Conservation (phyloP, 2,797 vertebrate species). For the Trichosurus vulpecula region DNA sequence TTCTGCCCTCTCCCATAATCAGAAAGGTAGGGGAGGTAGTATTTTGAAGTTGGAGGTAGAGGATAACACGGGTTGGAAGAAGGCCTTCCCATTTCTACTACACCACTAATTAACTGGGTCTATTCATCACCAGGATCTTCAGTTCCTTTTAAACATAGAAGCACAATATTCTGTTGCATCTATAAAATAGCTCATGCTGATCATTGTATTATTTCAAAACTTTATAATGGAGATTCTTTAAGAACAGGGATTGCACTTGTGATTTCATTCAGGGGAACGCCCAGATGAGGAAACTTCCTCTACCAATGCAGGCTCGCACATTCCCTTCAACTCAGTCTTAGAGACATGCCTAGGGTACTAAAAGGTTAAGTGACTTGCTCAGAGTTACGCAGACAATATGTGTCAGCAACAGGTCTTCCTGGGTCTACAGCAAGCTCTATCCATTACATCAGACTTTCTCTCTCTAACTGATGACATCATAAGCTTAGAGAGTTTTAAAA, state of each 20-base stretch:
- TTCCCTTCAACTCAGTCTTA: neutral
- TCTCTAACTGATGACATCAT: neutral
- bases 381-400: neutral
- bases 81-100: neutral
- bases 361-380: neutral
- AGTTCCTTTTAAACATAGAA: neutral
- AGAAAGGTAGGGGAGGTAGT: neutral
- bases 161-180: neutral
- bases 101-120: neutral
- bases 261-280: neutral
- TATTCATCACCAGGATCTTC: neutral
- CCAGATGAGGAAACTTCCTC: neutral
- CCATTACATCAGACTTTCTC: neutral
- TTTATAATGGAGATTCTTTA: neutral
- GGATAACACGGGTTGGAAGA: neutral
- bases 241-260: neutral
- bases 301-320: neutral
- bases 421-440: neutral
- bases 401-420: neutral
- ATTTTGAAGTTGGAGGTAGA: neutral
- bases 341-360: neutral
- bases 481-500: neutral
- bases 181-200: neutral
- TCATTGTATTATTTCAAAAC: neutral
- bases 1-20: neutral